phyloP scores from a whole-genome alignment of 2,113 vertebrate genomes.

The Pionites leucogaster region DNA sequence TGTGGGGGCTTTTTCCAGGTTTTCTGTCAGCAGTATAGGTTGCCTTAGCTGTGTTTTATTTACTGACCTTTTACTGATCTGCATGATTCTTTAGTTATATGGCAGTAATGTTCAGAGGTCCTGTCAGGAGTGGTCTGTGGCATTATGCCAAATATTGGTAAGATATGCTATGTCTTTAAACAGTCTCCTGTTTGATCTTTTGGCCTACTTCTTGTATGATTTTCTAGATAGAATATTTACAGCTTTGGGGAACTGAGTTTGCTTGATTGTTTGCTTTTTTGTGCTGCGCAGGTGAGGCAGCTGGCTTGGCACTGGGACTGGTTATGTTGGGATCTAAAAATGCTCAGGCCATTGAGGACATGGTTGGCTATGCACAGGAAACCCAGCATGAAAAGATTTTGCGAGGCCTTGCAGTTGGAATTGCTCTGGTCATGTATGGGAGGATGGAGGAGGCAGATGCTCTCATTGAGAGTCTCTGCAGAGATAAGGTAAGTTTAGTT shows the following conservation, averaged over 20 bases:
- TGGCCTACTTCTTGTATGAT: not conserved
- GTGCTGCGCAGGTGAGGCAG: slow-evolving; percentile 87
- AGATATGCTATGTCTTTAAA: not conserved
- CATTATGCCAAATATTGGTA: not conserved
- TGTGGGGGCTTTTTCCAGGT: not conserved
- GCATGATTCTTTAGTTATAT: not conserved
- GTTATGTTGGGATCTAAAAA: slow-evolving; percentile 99
- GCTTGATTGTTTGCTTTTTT: not conserved
- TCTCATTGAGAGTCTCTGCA: slow-evolving; percentile 97
- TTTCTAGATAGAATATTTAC: not conserved
- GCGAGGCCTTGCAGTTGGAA: slow-evolving; percentile 94
- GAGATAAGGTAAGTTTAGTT: slow-evolving; percentile 86
- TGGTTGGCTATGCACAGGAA: slow-evolving; percentile 98
- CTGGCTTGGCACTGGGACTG: slow-evolving; percentile 91
- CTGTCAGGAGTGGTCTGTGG: not conserved
- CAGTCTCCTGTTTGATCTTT: not conserved
- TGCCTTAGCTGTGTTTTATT: not conserved
- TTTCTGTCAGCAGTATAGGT: not conserved
- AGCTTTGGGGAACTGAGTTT: not conserved
- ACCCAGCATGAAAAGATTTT: slow-evolving; percentile 98
- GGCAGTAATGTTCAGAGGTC: not conserved
- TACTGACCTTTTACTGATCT: not conserved
- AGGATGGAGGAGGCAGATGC: slow-evolving; percentile 98
- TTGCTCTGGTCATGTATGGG: slow-evolving; percentile 97
- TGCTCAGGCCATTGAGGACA: slow-evolving; percentile 97